phyloP scores from a whole-genome alignment of 2,888 invertebrate genomes.

The Cheilosia soror region DNA sequence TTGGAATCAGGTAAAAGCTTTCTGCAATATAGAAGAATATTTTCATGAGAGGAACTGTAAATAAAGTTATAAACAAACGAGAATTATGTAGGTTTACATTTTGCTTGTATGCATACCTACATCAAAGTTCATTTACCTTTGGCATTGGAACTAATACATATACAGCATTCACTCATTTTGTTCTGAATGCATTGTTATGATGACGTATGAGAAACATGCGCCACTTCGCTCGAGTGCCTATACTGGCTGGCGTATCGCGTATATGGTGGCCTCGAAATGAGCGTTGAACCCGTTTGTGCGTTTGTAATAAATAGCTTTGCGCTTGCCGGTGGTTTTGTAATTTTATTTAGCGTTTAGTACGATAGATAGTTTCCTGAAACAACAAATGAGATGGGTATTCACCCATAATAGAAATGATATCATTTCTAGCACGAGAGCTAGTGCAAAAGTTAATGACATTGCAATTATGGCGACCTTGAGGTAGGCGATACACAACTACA shows the following conservation, averaged over 20 bases:
- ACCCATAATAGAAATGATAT: conserved; percentile 57
- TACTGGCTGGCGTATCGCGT: neutral
- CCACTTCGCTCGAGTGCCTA: neutral
- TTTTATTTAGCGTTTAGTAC: conserved; percentile 46
- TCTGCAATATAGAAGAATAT: neutral
- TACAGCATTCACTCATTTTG: conserved; percentile 4
- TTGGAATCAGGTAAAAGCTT: conserved; percentile 11
- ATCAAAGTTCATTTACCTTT: conserved; percentile 47
- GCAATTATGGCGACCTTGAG: conserved; percentile 64
- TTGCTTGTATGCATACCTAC: neutral
- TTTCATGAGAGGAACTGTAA: neutral
- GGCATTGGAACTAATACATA: conserved; percentile 54
- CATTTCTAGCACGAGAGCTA: conserved; percentile 27
- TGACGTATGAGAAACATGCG: conserved; percentile 50
- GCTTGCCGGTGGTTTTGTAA: conserved; percentile 7
- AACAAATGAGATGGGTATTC: conserved; percentile 13
- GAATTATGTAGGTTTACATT: neutral
- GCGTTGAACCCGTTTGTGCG: conserved; percentile 22
- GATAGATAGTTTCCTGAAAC: conserved; percentile 58
- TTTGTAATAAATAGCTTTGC: neutral
- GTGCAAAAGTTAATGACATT: conserved; percentile 70
- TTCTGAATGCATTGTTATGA: conserved; percentile 62
- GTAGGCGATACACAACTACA: conserved; percentile 1
- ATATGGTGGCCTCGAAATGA: conserved; percentile 47
- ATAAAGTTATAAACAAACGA: conserved; percentile 9